Evolutionary conservation across 2,113 vertebrate species (phyloP).

Genomic region (Leptodactylus fuscus): DNA sequence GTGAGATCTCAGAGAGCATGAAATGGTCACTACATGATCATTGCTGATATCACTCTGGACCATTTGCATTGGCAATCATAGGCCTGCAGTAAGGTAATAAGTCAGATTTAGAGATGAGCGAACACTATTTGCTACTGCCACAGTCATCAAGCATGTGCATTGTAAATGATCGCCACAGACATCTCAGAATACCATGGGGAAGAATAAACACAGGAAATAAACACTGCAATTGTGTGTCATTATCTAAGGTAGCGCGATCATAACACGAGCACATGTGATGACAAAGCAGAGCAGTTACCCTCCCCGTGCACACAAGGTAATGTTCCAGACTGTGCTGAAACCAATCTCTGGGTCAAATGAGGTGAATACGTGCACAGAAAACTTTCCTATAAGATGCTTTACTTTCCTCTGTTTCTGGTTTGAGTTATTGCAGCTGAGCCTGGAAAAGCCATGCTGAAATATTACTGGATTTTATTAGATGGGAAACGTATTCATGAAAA

Average conservation of each 20-base stretch:
- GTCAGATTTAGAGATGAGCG: too few species aligned
- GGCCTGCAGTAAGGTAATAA: not conserved
- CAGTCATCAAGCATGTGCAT: not conserved
- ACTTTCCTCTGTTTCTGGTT: slow-evolving; percentile 49
- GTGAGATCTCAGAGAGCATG: not conserved
- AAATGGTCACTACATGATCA: not conserved
- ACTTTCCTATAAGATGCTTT: slow-evolving; percentile 42
- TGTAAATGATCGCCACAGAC: slow-evolving; percentile 8
- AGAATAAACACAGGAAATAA: slow-evolving; percentile 28
- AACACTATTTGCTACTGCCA: not conserved
- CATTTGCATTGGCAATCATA: not conserved
- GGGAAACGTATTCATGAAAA: slow-evolving; percentile 52
- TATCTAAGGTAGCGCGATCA: slow-evolving; percentile 27
- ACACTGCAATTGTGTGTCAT: not conserved
- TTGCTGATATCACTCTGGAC: not conserved
- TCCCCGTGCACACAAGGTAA: slow-evolving; percentile 17
- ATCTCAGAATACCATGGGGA: slow-evolving; percentile 31
- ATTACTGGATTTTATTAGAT: slow-evolving; percentile 55
- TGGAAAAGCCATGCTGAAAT: slow-evolving; percentile 45
- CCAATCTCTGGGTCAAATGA: slow-evolving; percentile 42
- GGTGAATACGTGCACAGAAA: slow-evolving; percentile 47
- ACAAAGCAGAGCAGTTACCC: slow-evolving; percentile 34
- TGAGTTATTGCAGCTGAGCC: slow-evolving; percentile 51
- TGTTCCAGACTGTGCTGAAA: slow-evolving; percentile 42
- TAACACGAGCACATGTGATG: slow-evolving; percentile 43